Conservation (phyloP, 1,140 invertebrate genomes). For the Drosophila bocki region DNA sequence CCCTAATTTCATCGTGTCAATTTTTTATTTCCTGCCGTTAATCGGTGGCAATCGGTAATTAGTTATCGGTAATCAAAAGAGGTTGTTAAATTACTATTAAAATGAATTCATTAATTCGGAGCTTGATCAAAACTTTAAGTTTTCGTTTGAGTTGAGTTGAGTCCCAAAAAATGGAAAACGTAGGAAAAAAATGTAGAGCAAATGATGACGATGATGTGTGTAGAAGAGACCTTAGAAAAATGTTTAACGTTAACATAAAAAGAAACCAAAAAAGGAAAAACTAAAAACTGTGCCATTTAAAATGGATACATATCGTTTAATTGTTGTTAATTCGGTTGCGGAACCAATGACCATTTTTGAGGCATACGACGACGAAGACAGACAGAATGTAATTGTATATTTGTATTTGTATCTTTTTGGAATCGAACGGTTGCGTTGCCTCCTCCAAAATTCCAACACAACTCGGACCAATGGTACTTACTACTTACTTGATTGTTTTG, state of each 20-base stretch:
- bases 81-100: slow-evolving; percentile 13
- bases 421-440: slow-evolving; percentile 22
- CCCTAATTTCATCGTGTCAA: slow-evolving; percentile 6
- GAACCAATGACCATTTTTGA: slow-evolving; percentile 70
- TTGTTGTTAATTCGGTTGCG: slow-evolving; percentile 76
- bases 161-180: slow-evolving; percentile 2
- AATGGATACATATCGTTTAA: slow-evolving; percentile 81
- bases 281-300: slow-evolving; percentile 62
- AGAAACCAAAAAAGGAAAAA: not conserved
- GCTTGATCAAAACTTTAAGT: slow-evolving; percentile 22
- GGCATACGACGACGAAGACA: slow-evolving; percentile 7
- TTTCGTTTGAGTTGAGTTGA: slow-evolving; percentile 3
- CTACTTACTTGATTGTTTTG: slow-evolving; percentile 39
- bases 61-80: not conserved
- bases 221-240: slow-evolving; percentile 26
- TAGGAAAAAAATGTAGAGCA: slow-evolving; percentile 9
- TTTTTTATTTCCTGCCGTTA: slow-evolving; percentile 2
- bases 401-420: slow-evolving; percentile 47
- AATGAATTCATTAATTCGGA: slow-evolving; percentile 9
- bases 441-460: slow-evolving; percentile 22
- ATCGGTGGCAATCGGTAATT: not conserved
- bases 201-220: not conserved
- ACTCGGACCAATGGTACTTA: slow-evolving; percentile 46
- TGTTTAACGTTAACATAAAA: slow-evolving; percentile 44
- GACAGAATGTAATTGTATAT: slow-evolving; percentile 33